Percentiles rank a stretch among this genome's conserved stretches.
These are phyloP conservation scores for Puma concolor DNA, from an alignment of 2,113 vertebrate genomes.

Conservation along the genomic window DNA sequence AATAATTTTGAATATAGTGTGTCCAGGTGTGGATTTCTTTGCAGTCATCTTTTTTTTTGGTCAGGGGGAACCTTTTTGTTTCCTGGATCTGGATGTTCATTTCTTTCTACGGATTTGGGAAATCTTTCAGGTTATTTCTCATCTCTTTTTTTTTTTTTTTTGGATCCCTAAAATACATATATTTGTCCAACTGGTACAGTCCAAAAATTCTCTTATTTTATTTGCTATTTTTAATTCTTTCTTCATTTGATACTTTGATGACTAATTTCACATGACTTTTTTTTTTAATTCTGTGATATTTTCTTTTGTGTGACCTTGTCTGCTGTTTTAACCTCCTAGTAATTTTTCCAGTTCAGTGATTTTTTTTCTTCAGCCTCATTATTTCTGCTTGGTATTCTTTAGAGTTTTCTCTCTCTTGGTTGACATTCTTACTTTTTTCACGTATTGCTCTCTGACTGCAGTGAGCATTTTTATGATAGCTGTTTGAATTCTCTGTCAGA, in stretches of 20 bases:
- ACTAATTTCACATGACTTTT: not conserved
- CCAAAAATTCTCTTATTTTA: not conserved
- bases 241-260: not conserved
- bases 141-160: not conserved
- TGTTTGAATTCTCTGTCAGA: not conserved
- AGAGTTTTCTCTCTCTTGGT: not conserved
- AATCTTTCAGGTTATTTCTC: not conserved
- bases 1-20: not conserved
- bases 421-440: not conserved
- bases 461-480: not conserved
- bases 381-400: not conserved
- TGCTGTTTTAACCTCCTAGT: not conserved
- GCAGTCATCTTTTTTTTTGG: not conserved
- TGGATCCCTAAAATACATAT: not conserved
- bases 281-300: not conserved
- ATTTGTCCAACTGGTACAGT: not conserved
- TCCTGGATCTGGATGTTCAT: not conserved
- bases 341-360: not conserved
- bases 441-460: not conserved
- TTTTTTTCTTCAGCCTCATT: not conserved
- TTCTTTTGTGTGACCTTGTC: not conserved
- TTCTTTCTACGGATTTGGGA: not conserved
- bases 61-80: not conserved
- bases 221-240: not conserved
- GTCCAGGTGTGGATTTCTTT: not conserved